phyloP scores from a whole-genome alignment of 2,113 vertebrate species.

The Pan troglodytes region NHGRI_mPanTro3-v2.1_pri NC_072409.2:5871501-5872000 shows the following conservation, averaged over 20 bases:
- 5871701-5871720: neutral
- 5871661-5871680: neutral
- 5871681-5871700: neutral
- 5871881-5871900: neutral
- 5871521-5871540: slow-evolving; percentile 85
- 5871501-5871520: slow-evolving; percentile 94
- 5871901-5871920: neutral
- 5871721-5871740: neutral
- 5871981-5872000: too few relatives aligned
- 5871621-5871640: neutral
- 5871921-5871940: neutral
- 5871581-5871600: slow-evolving; percentile 71
- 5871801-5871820: neutral
- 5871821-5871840: neutral
- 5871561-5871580: slow-evolving; percentile 89
- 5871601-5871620: slow-evolving; percentile 19
- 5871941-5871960: neutral
- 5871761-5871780: neutral
- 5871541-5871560: slow-evolving; percentile 87
- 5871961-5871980: accelerated
- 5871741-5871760: neutral
- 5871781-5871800: neutral
- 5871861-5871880: slow-evolving; percentile 42
- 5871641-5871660: slow-evolving; percentile 48
- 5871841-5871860: neutral